Percentiles rank a stretch among this genome's conserved stretches.
Conservation (phyloP, 1,140 invertebrate genomes). For the Bombus impatiens region DNA sequence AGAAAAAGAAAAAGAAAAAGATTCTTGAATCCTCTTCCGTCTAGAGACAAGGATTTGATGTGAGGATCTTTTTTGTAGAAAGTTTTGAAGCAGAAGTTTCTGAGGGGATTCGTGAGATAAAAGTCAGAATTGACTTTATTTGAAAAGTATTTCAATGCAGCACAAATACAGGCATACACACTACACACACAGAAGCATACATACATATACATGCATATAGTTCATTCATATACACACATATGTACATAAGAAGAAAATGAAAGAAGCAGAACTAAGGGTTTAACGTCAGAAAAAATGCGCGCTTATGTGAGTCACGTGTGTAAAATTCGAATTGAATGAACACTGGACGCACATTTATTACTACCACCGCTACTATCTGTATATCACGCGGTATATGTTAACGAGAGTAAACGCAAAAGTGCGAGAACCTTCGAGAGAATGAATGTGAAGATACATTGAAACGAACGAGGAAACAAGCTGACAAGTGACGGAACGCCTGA, state of each 20-base stretch:
- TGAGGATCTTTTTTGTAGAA: slow-evolving; percentile 36
- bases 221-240: neutral
- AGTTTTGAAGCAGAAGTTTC: neutral
- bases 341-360: slow-evolving; percentile 39
- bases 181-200: neutral
- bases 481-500: slow-evolving; percentile 27
- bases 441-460: neutral
- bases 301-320: slow-evolving; percentile 44
- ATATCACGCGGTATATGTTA: slow-evolving; percentile 21
- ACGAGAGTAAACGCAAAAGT: slow-evolving; percentile 11
- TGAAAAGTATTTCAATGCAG: slow-evolving; percentile 45
- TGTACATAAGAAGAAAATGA: neutral
- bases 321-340: slow-evolving; percentile 13
- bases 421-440: neutral
- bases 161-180: slow-evolving; percentile 36
- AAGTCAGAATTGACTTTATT: slow-evolving; percentile 14
- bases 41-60: slow-evolving; percentile 1
- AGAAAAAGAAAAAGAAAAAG: neutral
- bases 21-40: slow-evolving; percentile 28
- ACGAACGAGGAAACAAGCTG: neutral
- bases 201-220: neutral
- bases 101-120: neutral
- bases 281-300: neutral
- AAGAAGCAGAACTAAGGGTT: neutral
- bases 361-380: neutral